These are phyloP conservation scores for Adineta ricciae DNA, from an alignment of 2,888 invertebrate genomes.

Conservation along the genomic window DNA sequence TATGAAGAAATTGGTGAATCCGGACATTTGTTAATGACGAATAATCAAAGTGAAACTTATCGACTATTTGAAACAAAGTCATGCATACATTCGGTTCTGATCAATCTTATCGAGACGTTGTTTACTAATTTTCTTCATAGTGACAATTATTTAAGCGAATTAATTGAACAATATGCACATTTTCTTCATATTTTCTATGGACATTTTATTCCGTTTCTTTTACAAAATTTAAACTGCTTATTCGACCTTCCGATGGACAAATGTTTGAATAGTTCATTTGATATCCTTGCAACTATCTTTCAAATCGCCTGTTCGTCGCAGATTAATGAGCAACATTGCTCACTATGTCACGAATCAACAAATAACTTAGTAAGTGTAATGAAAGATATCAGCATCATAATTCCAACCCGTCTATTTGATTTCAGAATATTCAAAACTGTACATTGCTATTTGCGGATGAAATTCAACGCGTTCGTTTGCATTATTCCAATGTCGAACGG, in stretches of 20 bases:
- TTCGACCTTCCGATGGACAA: background rate
- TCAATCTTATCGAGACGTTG: background rate
- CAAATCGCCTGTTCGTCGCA: background rate
- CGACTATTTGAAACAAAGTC: conserved; percentile 18
- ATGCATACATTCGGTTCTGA: background rate
- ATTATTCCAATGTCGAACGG: background rate
- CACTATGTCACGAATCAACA: background rate
- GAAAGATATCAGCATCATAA: too few relatives aligned
- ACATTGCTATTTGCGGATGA: conserved; percentile 18
- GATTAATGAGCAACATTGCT: background rate
- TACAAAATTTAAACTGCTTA: conserved; percentile 7
- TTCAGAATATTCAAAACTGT: conserved; percentile 19
- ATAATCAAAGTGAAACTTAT: conserved; percentile 7
- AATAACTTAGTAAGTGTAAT: background rate
- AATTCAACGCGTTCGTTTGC: conserved; percentile 17
- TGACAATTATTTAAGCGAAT: background rate
- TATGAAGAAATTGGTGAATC: conserved; percentile 16
- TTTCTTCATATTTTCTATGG: conserved; percentile 14
- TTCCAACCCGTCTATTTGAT: too few relatives aligned
- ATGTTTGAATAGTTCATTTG: conserved; percentile 16
- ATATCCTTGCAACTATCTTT: background rate
- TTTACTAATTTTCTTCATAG: conserved; percentile 11
- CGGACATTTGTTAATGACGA: background rate
- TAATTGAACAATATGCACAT: background rate
- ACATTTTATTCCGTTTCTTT: conserved; percentile 10